Percentiles rank a stretch among this genome's conserved stretches.
phyloP scores from a whole-genome alignment of 2,797 vertebrate genomes.

The Morus bassanus region DNA sequence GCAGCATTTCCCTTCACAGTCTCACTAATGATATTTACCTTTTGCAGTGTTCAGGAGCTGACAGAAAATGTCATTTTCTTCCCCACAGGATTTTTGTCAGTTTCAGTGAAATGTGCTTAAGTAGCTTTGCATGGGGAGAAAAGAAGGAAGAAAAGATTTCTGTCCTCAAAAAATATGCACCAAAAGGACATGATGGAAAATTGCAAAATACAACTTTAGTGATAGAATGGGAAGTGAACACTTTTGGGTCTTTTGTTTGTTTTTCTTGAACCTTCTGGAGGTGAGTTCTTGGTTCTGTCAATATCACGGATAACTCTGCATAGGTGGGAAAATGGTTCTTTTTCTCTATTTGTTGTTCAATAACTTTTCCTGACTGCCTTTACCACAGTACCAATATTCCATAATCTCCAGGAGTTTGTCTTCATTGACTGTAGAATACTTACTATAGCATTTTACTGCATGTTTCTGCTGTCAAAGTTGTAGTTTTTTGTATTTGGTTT shows the following conservation, averaged over 20 bases:
- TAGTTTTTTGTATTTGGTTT: neutral
- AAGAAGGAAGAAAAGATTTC: neutral
- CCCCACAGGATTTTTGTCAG: constrained; percentile 32
- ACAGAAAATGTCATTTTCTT: constrained; percentile 60
- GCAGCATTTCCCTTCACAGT: neutral
- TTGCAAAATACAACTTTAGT: neutral
- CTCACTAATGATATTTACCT: constrained; percentile 37
- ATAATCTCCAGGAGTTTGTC: neutral
- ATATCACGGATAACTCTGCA: accelerated
- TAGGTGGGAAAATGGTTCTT: neutral
- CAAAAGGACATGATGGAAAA: neutral
- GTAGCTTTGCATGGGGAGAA: neutral
- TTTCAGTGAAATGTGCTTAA: constrained; percentile 40
- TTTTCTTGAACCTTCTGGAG: neutral
- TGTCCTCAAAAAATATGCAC: neutral
- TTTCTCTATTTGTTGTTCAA: neutral
- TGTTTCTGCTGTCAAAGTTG: neutral
- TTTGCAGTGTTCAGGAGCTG: constrained; percentile 36
- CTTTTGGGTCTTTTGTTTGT: neutral
- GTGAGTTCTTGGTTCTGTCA: neutral
- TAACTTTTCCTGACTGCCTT: neutral
- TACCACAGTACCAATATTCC: neutral
- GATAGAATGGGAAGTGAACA: neutral
- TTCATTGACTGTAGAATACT: neutral
- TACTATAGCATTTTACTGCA: neutral